Conservation (phyloP, 1,140 invertebrate species). For the Episyrphus balteatus region DNA sequence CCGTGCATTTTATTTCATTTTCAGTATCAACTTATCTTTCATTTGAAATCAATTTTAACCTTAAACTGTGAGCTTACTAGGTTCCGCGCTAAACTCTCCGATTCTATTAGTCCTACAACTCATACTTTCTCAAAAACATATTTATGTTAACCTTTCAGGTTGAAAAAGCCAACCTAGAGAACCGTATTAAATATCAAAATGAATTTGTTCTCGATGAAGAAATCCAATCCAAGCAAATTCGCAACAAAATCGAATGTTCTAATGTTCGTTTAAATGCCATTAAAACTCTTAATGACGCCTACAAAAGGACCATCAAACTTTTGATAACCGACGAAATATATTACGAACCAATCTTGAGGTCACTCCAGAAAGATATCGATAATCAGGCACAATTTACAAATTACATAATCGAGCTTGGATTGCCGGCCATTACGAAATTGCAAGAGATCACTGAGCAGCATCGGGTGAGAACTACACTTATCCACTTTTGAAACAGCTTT, state of each 20-base stretch:
- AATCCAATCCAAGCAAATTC: slow-evolving; percentile 16
- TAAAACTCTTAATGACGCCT: slow-evolving; percentile 28
- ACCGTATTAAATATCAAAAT: slow-evolving; percentile 31
- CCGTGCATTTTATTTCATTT: too few species aligned
- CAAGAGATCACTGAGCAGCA: slow-evolving; percentile 23
- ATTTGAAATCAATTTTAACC: too few species aligned
- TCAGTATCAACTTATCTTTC: too few species aligned
- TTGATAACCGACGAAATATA: slow-evolving; percentile 28
- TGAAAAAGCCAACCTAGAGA: slow-evolving; percentile 17
- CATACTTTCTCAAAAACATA: too few species aligned
- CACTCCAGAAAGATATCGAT: slow-evolving; percentile 25
- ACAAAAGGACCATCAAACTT: slow-evolving; percentile 31
- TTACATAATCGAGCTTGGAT: slow-evolving; percentile 26
- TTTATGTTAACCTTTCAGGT: not conserved
- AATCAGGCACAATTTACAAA: slow-evolving; percentile 32
- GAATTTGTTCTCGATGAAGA: slow-evolving; percentile 28
- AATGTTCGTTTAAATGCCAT: slow-evolving; percentile 30
- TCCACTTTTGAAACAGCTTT: not conserved
- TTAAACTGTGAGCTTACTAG: too few species aligned
- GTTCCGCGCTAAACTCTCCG: too few species aligned
- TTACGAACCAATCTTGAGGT: slow-evolving; percentile 30
- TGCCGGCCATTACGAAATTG: slow-evolving; percentile 27
- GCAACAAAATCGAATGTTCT: slow-evolving; percentile 30
- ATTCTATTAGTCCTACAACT: too few species aligned
- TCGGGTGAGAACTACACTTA: slow-evolving; percentile 4